These are phyloP conservation scores for Orientallactaga sibirica DNA, from an alignment of 2,797 vertebrate species.

Conservation along the genomic window DNA sequence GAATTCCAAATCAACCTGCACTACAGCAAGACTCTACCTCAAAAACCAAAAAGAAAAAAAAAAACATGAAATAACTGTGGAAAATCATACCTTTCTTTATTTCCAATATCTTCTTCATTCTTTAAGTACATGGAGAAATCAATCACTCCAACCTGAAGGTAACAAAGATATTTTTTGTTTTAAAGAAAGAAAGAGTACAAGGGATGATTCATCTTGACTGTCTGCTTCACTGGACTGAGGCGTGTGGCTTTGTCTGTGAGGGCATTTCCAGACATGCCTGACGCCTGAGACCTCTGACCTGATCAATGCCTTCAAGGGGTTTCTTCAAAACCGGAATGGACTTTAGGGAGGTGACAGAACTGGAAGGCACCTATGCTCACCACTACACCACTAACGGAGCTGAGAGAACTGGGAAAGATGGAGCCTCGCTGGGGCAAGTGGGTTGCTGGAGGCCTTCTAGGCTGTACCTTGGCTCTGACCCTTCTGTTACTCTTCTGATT, in stretches of 20 bases:
- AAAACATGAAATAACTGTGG: conserved; percentile 56
- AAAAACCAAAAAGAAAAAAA: background rate
- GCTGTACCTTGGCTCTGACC: background rate
- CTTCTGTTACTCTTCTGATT: background rate
- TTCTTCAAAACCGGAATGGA: background rate
- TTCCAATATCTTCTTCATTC: conserved; percentile 97
- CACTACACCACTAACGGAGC: too few relatives aligned
- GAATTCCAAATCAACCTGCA: too few relatives aligned
- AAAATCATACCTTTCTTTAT: conserved; percentile 95
- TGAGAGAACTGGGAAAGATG: too few relatives aligned
- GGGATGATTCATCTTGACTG: background rate
- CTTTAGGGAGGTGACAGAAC: too few relatives aligned
- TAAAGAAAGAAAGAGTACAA: conserved; percentile 49
- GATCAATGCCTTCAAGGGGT: too few relatives aligned
- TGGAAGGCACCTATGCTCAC: too few relatives aligned
- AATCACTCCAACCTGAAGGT: conserved; percentile 95
- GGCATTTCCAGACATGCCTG: background rate
- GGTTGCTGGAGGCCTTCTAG: background rate
- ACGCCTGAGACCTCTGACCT: background rate
- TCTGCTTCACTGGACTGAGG: background rate
- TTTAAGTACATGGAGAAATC: conserved; percentile 99
- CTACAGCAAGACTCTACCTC: too few relatives aligned
- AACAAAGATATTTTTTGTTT: conserved; percentile 75
- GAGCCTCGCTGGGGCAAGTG: background rate
- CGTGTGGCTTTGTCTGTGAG: too few relatives aligned